Evolutionary conservation across 2,113 vertebrate species (phyloP).

Genomic region (Cariama cristata): DNA sequence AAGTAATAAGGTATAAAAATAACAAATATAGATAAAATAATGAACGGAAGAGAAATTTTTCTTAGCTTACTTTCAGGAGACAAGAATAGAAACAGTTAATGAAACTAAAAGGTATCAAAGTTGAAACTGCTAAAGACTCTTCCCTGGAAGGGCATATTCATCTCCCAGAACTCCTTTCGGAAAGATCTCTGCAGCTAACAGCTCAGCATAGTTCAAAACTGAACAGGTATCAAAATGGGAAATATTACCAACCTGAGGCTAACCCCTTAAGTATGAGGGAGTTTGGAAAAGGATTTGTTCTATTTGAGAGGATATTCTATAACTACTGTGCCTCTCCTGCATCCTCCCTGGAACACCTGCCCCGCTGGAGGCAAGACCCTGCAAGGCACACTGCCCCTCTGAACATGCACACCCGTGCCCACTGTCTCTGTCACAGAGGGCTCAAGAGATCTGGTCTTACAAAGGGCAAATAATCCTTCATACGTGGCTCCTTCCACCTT

Average conservation of each 20-base stretch:
- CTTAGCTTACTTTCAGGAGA: neutral
- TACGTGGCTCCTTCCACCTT: neutral
- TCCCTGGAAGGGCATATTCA: neutral
- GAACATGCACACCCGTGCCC: neutral
- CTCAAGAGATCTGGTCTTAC: neutral
- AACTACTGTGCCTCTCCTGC: neutral
- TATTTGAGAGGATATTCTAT: neutral
- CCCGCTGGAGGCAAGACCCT: neutral
- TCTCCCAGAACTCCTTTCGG: neutral
- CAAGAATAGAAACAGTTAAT: neutral
- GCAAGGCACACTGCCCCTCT: neutral
- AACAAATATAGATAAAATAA: neutral
- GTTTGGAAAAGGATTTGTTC: neutral
- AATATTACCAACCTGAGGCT: neutral
- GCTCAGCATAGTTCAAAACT: neutral
- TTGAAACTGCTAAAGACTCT: neutral
- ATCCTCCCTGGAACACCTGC: neutral
- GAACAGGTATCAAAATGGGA: neutral
- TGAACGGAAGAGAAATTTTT: neutral
- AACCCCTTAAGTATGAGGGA: neutral
- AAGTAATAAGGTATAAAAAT: neutral
- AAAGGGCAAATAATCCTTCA: neutral
- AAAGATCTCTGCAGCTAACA: neutral
- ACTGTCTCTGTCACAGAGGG: accelerated
- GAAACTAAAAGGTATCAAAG: neutral